A percentile compares a stretch with the other conserved stretches of the same genome.
phyloP scores from a whole-genome alignment of 2,888 invertebrate genomes.

The Biston betularia region DNA sequence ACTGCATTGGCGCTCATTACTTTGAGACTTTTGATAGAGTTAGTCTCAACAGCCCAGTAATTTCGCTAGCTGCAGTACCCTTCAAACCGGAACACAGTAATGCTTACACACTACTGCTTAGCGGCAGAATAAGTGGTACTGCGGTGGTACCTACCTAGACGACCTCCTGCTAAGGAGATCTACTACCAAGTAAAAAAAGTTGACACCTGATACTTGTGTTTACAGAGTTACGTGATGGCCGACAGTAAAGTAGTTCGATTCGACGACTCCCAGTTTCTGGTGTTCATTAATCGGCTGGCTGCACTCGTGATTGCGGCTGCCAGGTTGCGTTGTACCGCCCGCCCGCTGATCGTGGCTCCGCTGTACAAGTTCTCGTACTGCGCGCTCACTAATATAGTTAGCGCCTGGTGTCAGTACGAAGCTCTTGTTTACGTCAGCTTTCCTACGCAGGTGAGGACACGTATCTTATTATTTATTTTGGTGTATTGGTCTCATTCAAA shows the following conservation, averaged over 20 bases:
- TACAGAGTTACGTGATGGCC: conserved; percentile 88
- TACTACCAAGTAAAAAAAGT: no score
- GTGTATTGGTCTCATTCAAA: no score
- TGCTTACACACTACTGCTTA: no score
- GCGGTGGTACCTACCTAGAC: no score
- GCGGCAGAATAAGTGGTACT: no score
- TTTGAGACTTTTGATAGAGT: no score
- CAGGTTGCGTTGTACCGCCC: conserved; percentile 86
- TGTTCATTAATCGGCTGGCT: conserved; percentile 96
- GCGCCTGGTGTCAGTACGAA: conserved; percentile 99
- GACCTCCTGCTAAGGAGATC: no score
- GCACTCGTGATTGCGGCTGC: conserved; percentile 88
- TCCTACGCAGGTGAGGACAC: conserved; percentile 93
- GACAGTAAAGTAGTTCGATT: conserved; percentile 90
- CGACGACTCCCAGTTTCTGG: conserved; percentile 98
- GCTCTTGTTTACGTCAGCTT: conserved; percentile 99
- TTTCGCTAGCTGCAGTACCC: no score
- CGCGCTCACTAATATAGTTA: conserved; percentile 98
- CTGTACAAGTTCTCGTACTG: conserved; percentile 98
- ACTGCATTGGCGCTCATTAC: no score
- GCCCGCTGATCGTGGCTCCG: conserved; percentile 92
- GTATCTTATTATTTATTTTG: no score
- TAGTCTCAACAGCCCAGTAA: no score
- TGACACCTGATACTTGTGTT: neutral
- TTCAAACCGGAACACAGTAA: no score